Evolutionary conservation across 2,113 vertebrate genomes (phyloP), one percentile per base, ranked within the genome.

Genomic region (Arizona elegans): DNA sequence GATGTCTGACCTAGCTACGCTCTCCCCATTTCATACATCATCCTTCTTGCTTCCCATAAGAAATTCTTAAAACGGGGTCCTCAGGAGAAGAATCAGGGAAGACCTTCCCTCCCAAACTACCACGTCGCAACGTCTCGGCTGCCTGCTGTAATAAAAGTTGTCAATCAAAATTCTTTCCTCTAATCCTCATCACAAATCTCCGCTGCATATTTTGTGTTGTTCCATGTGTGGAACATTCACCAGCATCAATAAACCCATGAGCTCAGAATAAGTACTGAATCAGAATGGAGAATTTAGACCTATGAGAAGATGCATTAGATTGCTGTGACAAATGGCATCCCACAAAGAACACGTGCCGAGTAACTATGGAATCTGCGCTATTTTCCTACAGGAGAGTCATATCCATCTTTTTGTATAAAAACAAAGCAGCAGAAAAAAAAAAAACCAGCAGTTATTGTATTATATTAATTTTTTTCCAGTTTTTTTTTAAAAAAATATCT

Each of bases 221-320:
- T 5, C 1, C 17, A 38, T 15, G 1, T 9, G 65, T 47, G 19
- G 89, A n/a, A 56, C 0, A 91, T 91, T 92, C 89, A 91, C 91
- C 89, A 88, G 38, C 62, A 88, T 88, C 91, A 54, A 54, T 88
- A 94, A 62, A 92, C 62, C 47, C 43, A 29, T 90, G 24, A 38
- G 70, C 33, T 86, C 87, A 12, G 12, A 93, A 58, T 13, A 90
- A 92, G 91, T 26, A 23, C 33, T 93, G 52, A 87, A 86, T 87
- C 86, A 56, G 23, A 93, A 33, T 10, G 65, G 53, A 52, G 90
- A 90, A 89, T 87, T 93, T 8, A 55, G 91, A 89, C 43, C 56
- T 59, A 17, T 87, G 75, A 70, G 55, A 38, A 47, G 6, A 24
- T 0, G 0, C 29, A 75, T 93, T 56, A 17, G 89, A 15, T 21